Base-by-base conservation (phyloP, 2,113 vertebrate species). In the Micromys minutus region DNA sequence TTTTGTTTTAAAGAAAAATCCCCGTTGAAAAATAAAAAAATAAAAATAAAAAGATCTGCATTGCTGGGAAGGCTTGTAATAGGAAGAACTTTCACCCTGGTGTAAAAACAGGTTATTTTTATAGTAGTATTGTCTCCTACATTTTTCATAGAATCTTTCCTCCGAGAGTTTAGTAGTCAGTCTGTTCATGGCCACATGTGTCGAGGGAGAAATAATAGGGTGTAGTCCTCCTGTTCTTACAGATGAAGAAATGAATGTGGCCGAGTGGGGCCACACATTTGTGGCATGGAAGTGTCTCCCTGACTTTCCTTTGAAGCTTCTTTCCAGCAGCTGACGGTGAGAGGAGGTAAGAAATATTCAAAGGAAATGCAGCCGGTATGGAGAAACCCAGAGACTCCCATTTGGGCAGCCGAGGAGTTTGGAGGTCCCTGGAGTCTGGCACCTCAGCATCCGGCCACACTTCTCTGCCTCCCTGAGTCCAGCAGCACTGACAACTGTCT, bases 391-490 rank as follows among this genome's bases (percentile, higher is more conserved):
- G 34, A 0, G 36, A 75, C 80, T 76, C 90, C 65, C 61, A 39
- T 83, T 90, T 90, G 72, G 65, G 84, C 90, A 92, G 80, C 94
- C 96, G 67, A 87, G n/a, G 26, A 13, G 67, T 72, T 61, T 36
- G 1, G 69, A 94, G 93, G 89, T n/a, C 42, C 63, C 79, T 3
- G 9, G n/a, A 67, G 95, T 52, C 90, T 89, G 81, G 19, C 65
- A 39, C 88, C 86, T 92, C 22, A 5, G 7, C 19, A 1, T 15
- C 34, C 1, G 9, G 22, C 47, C 86, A 1, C 55, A 69, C 69
- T 89, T 87, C 86, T 79, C 79, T 84, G 45, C 42, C 75, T 91
- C 36, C 50, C 31, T n/a, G 7, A 1, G 72, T 83, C 97, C 95
- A 42, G 89, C 85, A 36, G 6, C 59, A 45, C 92, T n/a, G 83